Base-by-base conservation (phyloP, 2,888 invertebrate species). In the Pseudococcus longispinus region DNA sequence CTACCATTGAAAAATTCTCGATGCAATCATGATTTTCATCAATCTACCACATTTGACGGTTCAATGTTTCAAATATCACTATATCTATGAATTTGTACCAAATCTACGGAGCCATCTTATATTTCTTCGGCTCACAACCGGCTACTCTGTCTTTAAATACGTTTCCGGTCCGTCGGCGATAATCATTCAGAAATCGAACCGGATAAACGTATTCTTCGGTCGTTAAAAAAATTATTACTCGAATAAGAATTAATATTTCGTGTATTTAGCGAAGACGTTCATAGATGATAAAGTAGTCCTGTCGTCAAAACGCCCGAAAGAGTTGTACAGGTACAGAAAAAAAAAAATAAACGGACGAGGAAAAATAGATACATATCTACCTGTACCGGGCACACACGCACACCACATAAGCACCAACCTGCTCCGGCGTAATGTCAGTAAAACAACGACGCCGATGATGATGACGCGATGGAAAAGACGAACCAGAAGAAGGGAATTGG, bases 141-240 rank as follows among this genome's bases (percentile, higher is more conserved):
- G 37, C 37, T 9, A 37, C 8, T 37, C 37, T 37, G 5, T 8
- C 37, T 37, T 37, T 37, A 8, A 4, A 9, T 37, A 37, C 37
- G 37, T 20, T 60, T 60, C 60, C 23, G 9, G 23, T 23, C 20
- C 60, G 9, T 60, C 23, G 9, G 60, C 20, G 23, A 60, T 60
- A 23, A 23, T 13, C 60, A 23, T 20, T 5, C 13, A 60, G 4
- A 60, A 60, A 60, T 23, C 60, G 11, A 60, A 20, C 60, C 23
- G 55, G 55, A 55, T 55, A 55, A 46, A 46, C 44, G 44, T 46
- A 46, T 46, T 46, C 44, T 13, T 51, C n/a, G 15, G 51, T 51
- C 51, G 51, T 51, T 51, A 51, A 51, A 51, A 51, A 51, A 51
- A 60, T 60, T 60, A 60, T 60, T 60, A 60, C 60, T 60, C 60